phyloP scores from a whole-genome alignment of 1,140 invertebrate genomes.

The Bombus sylvicola region DNA sequence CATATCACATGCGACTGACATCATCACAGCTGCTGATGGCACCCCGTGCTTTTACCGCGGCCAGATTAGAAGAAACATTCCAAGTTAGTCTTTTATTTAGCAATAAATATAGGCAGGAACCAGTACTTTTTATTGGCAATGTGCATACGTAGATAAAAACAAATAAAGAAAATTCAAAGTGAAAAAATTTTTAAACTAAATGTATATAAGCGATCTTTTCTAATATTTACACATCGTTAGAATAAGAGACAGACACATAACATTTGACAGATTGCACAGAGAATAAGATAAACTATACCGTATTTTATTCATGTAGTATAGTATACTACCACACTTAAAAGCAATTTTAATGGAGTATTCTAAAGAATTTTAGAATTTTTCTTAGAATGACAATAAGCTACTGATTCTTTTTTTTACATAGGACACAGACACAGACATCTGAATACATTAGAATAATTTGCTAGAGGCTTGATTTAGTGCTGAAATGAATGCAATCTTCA shows the following conservation, averaged over 20 bases:
- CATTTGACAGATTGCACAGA: conserved; percentile 19
- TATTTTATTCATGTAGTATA: conserved; percentile 34
- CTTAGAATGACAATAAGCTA: conserved; percentile 3
- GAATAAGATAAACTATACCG: conserved; percentile 42
- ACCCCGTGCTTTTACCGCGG: conserved; percentile 74
- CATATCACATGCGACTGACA: conserved; percentile 76
- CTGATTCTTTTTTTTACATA: conserved; percentile 17
- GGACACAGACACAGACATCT: conserved; percentile 28
- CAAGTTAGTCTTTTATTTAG: conserved; percentile 75
- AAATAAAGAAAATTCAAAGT: conserved; percentile 12
- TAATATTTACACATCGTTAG: conserved; percentile 14
- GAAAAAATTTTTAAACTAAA: conserved; percentile 1
- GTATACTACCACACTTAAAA: conserved; percentile 71
- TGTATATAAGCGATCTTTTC: conserved; percentile 5
- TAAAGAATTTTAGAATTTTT: conserved; percentile 15
- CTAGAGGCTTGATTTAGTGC: conserved; percentile 65
- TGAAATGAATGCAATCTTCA: conserved; percentile 76
- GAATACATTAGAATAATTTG: conserved; percentile 41
- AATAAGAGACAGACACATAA: conserved; percentile 8
- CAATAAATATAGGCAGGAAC: conserved; percentile 57
- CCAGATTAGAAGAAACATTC: conserved; percentile 79
- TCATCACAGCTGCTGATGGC: conserved; percentile 70
- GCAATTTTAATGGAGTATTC: conserved; percentile 23
- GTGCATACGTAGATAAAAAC: conserved; percentile 31
- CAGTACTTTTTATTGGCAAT: conserved; percentile 48